These are phyloP conservation scores for Menidia menidia DNA, from an alignment of 2,797 vertebrate species.

Conservation along the genomic window DNA sequence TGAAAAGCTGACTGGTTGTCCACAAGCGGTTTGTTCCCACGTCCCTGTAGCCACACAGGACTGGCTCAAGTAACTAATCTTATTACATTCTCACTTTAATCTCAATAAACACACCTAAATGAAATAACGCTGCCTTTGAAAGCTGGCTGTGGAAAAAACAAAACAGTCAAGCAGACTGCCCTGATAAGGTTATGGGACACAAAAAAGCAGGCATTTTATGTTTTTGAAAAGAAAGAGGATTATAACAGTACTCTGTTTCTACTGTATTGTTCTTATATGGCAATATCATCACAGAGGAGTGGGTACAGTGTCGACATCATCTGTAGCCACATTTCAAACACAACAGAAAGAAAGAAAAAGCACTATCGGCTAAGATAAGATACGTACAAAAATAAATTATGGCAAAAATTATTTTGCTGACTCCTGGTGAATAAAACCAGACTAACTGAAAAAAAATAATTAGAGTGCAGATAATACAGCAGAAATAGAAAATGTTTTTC, in stretches of 20 bases:
- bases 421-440: not conserved
- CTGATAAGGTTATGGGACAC: constrained; percentile 28
- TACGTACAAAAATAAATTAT: not conserved
- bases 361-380: not conserved
- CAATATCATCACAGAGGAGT: not conserved
- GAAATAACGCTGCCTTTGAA: constrained; percentile 53
- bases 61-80: constrained; percentile 51
- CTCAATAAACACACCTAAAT: constrained; percentile 68
- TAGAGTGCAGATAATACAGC: too few species aligned
- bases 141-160: constrained; percentile 20
- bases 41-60: constrained; percentile 46
- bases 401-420: not conserved
- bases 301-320: not conserved
- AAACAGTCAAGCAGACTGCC: constrained; percentile 27
- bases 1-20: constrained; percentile 42
- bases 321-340: not conserved
- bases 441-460: too few species aligned
- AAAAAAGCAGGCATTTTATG: constrained; percentile 3
- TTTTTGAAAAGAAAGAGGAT: not conserved
- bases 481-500: too few species aligned
- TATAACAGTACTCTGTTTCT: not conserved
- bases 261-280: not conserved
- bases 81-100: constrained; percentile 73
- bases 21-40: constrained; percentile 42
- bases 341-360: not conserved